These are phyloP conservation scores for Lasioglossum oenotherae DNA, from an alignment of 2,888 invertebrate species.

Conservation along the genomic window DNA sequence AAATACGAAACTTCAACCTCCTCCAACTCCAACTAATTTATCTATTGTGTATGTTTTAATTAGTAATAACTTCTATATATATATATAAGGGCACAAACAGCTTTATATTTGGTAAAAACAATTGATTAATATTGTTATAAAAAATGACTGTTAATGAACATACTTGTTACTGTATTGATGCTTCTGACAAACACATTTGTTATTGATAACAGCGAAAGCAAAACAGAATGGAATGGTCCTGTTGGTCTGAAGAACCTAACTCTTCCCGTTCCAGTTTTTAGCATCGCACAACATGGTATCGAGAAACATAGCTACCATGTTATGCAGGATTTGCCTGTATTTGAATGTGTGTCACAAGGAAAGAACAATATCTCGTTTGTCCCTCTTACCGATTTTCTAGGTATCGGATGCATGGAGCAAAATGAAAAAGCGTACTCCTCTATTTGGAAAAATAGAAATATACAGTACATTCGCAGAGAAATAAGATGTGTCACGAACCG, in stretches of 20 bases:
- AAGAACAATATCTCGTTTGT: neutral
- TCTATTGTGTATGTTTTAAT: too few relatives aligned
- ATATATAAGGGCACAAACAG: too few relatives aligned
- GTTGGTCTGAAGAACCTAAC: neutral
- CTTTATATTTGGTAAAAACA: too few relatives aligned
- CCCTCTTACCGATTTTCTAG: neutral
- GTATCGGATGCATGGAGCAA: neutral
- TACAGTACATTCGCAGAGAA: neutral
- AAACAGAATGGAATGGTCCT: neutral
- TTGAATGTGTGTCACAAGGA: neutral
- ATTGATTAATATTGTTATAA: too few relatives aligned
- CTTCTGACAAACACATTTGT: neutral
- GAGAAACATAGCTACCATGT: neutral
- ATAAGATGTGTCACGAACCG: constrained; percentile 22
- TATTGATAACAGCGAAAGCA: neutral
- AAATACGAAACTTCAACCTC: too few relatives aligned
- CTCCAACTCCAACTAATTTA: too few relatives aligned
- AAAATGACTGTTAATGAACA: too few relatives aligned
- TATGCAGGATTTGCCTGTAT: neutral
- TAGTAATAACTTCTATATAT: too few relatives aligned
- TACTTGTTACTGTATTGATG: neutral
- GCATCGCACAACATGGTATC: neutral
- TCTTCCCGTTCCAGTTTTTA: neutral
- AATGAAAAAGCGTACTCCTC: neutral
- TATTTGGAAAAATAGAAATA: constrained; percentile 14